Evolutionary conservation across 2,113 vertebrate genomes (phyloP).

Genomic region (Indicator maculatus): DNA sequence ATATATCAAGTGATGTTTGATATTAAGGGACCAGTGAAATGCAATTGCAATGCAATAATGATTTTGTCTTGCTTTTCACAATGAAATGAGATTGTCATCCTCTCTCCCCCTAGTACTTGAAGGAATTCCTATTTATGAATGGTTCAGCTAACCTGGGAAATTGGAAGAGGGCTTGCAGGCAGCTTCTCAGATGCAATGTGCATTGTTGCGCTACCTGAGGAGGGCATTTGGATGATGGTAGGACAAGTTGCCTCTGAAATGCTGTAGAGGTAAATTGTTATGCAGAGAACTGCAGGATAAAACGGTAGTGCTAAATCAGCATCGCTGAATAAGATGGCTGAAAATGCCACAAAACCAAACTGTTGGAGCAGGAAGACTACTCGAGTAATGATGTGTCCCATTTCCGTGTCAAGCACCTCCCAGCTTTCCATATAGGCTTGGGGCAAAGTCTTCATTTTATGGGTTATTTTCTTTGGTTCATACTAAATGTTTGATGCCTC

Average conservation of each 20-base stretch:
- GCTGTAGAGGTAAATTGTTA: neutral
- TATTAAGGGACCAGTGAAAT: neutral
- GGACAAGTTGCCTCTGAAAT: neutral
- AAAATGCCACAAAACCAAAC: neutral
- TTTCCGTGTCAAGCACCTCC: neutral
- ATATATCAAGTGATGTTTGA: neutral
- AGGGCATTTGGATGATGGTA: neutral
- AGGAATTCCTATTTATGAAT: neutral
- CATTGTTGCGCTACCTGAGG: neutral
- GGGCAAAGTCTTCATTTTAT: neutral
- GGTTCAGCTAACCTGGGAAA: neutral
- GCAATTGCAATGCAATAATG: neutral
- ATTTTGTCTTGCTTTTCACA: neutral
- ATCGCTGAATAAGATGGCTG: constrained; percentile 22
- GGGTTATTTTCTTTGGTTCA: neutral
- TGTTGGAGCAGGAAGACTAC: neutral
- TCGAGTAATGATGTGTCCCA: neutral
- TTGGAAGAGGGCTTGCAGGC: neutral
- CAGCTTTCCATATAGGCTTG: neutral
- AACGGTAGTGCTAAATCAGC: constrained; percentile 33
- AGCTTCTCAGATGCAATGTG: neutral
- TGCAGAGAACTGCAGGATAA: constrained; percentile 28
- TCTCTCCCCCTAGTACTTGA: neutral
- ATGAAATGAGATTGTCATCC: neutral
- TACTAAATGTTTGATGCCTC: neutral